A percentile compares a stretch with the other conserved stretches of the same genome.
Conservation (phyloP, 1,140 invertebrate genomes). For the Oncopodura yosiiana region DNA sequence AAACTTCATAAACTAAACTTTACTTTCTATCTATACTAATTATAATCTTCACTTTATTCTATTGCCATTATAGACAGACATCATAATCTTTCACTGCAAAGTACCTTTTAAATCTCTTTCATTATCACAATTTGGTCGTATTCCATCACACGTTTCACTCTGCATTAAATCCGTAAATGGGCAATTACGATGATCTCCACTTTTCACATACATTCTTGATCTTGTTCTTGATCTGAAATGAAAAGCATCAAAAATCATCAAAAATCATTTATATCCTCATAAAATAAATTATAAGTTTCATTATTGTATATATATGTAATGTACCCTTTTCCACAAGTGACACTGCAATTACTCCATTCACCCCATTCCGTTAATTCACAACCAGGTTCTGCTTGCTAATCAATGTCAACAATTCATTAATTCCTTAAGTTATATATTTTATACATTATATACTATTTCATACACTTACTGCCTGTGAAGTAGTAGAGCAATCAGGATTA, state of each 20-base stretch:
- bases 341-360: conserved; percentile 42
- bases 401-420: not conserved
- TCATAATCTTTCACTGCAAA: too few relatives aligned
- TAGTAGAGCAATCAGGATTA: not conserved
- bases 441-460: not conserved
- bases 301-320: too few relatives aligned
- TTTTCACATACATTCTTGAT: conserved; percentile 35
- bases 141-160: conserved; percentile 36
- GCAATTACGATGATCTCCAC: conserved; percentile 33
- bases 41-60: too few relatives aligned
- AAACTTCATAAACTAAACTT: too few relatives aligned
- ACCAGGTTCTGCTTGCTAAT: conserved; percentile 29
- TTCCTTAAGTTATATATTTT: not conserved
- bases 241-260: too few relatives aligned
- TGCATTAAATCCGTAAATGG: conserved; percentile 38
- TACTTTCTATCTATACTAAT: too few relatives aligned
- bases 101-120: not conserved
- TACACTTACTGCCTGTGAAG: conserved; percentile 2
- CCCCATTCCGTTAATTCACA: conserved; percentile 38
- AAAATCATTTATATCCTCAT: too few relatives aligned
- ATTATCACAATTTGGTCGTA: conserved; percentile 10
- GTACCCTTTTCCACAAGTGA: conserved; percentile 41
- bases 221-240: too few relatives aligned
- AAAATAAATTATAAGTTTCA: too few relatives aligned
- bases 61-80: too few relatives aligned